Conservation (phyloP, 92 coral and sea anemone species). For the Palythoa grandiflora region DNA sequence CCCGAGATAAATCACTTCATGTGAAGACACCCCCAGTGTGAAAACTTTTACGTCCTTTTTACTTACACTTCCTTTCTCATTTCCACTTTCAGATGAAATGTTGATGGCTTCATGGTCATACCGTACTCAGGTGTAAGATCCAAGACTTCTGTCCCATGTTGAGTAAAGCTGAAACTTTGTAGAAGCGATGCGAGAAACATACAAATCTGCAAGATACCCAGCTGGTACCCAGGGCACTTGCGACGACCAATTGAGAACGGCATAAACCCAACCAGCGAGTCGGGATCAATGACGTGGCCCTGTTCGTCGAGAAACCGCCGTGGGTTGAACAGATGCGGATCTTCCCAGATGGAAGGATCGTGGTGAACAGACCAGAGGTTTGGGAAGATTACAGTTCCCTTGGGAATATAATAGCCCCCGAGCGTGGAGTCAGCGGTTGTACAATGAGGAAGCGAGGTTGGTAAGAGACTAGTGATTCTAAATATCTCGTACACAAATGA, state of each 20-base stretch:
- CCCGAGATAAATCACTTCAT: no score
- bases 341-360: conserved; percentile 63
- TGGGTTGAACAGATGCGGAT: conserved; percentile 80
- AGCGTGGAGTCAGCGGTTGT: conserved; percentile 46
- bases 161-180: conserved; percentile 18
- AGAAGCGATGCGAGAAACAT: conserved; percentile 20
- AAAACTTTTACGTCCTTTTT: neutral
- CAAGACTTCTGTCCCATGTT: conserved; percentile 12
- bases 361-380: conserved; percentile 85
- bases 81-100: conserved; percentile 8
- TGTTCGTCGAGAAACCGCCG: conserved; percentile 77
- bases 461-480: conserved; percentile 27
- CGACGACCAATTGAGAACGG: conserved; percentile 46
- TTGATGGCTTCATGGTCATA: conserved; percentile 17
- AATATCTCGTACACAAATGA: conserved; percentile 26
- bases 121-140: conserved; percentile 39
- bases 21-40: neutral
- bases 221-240: conserved; percentile 30
- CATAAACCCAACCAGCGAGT: conserved; percentile 12
- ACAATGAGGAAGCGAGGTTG: conserved; percentile 37
- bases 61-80: conserved; percentile 15
- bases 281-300: conserved; percentile 5
- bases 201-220: conserved; percentile 24
- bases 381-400: conserved; percentile 66
- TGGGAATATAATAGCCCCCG: conserved; percentile 28